Base-by-base conservation (phyloP, 1,140 invertebrate genomes). In the Zaprionus gabonicus region DNA sequence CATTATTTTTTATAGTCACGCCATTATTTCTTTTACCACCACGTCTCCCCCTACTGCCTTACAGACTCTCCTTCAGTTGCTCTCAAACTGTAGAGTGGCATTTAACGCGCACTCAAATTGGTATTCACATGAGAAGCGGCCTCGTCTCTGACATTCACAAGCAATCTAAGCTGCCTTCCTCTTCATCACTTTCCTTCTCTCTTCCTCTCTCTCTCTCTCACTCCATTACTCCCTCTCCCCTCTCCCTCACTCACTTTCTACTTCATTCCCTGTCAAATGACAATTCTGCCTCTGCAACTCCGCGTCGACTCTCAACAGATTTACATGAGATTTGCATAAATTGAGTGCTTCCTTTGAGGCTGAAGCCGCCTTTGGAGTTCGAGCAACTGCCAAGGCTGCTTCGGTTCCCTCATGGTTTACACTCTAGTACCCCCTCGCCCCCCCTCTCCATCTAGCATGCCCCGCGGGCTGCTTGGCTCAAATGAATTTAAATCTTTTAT, bases 241-340 rank as follows among this genome's bases (percentile, higher is more conserved):
- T 15, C 28, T 34, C 36, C 0, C 41, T 6, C 49, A 49, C 51
- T 41, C 41, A 12, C 20, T 34, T n/a, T 6, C 34, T 34, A n/a
- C 13, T 49, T 9, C 28, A n/a, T 6, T 23, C 28, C 28, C 6
- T 38, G n/a, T 46, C 25, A 38, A 38, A 46, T 76, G 70, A 72
- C 60, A 72, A 76, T 67, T 62, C 63, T 41, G 55, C 68, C 46
- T 53, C 31, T 53, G 58, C 36, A 51, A 51, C 41, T 36, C 17
- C 38, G 23, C 53, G 34, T 46, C 44, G 44, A 41, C 71, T 81
- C 87, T 87, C 87, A 74, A 87, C 87, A 91, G 87, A 91, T 91
- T 91, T 91, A 91, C 87, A 91, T 91, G 88, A 82, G 83, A 91
- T 91, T 91, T 91, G 88, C 88, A 91, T 91, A 91, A 91, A 91